These are phyloP conservation scores for Ispidina picta DNA, from an alignment of 2,797 vertebrate genomes.

Conservation along the genomic window DNA sequence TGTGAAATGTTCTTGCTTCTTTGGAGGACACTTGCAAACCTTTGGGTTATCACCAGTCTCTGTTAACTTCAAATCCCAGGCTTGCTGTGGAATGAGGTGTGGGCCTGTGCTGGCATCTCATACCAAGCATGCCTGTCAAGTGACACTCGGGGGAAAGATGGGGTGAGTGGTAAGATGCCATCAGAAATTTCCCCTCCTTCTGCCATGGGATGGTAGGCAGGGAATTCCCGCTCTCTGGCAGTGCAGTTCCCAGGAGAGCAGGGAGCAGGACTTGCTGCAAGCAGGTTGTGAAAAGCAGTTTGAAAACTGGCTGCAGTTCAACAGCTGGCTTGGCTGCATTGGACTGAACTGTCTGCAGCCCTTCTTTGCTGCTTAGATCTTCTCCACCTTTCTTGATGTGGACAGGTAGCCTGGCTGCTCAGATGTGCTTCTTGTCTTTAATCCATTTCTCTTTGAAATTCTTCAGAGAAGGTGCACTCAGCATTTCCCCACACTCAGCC, in stretches of 20 bases:
- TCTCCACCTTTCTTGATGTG: neutral
- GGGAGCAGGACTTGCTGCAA: neutral
- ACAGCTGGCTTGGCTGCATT: neutral
- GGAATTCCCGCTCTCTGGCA: neutral
- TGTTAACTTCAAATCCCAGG: neutral
- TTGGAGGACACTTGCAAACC: neutral
- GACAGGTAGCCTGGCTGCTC: neutral
- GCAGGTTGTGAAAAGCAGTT: neutral
- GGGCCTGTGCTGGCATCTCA: neutral
- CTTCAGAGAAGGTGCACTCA: neutral
- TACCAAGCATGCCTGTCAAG: neutral
- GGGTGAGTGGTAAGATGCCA: neutral
- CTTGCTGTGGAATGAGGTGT: neutral
- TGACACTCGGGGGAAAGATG: neutral
- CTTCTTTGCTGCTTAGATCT: conserved; percentile 1
- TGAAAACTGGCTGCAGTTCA: neutral
- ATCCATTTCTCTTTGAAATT: neutral
- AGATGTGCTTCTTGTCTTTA: conserved; percentile 5
- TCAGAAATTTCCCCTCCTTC: neutral
- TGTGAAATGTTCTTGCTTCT: neutral
- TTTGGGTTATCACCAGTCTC: neutral
- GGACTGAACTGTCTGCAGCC: neutral
- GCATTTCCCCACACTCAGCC: neutral
- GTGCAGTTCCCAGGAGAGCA: neutral
- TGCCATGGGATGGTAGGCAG: neutral